These are phyloP conservation scores for Pseudomyrmex concolor DNA, from an alignment of 1,140 invertebrate genomes.

Conservation along the genomic window DNA sequence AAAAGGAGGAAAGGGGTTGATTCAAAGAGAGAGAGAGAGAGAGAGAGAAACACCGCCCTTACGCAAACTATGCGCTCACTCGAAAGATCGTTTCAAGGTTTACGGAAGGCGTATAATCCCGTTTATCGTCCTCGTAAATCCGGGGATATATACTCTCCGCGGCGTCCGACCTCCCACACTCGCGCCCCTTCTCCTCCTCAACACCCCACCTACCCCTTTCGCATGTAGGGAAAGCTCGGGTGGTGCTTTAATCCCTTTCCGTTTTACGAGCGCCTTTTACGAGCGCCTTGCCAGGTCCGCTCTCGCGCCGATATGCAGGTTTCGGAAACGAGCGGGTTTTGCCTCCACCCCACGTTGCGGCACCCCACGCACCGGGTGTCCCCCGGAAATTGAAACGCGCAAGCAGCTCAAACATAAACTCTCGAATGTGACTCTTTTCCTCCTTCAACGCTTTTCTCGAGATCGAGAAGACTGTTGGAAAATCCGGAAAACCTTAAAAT, in stretches of 20 bases:
- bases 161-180: constrained; percentile 35
- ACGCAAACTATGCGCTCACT: constrained; percentile 74
- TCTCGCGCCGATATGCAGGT: constrained; percentile 57
- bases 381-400: constrained; percentile 2
- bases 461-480: background rate
- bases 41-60: constrained; percentile 59
- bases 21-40: background rate
- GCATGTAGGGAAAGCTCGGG: constrained; percentile 53
- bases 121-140: constrained; percentile 83
- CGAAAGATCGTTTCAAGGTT: constrained; percentile 78
- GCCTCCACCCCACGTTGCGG: background rate
- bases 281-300: constrained; percentile 65
- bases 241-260: constrained; percentile 77
- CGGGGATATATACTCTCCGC: constrained; percentile 74
- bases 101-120: constrained; percentile 79
- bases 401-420: background rate
- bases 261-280: constrained; percentile 81
- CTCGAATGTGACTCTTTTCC: background rate
- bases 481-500: no score
- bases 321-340: constrained; percentile 59
- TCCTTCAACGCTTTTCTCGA: background rate
- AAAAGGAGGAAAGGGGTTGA: background rate
- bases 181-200: constrained; percentile 4
- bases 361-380: constrained; percentile 35
- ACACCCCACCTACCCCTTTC: constrained; percentile 39